Percentiles rank a stretch among this genome's conserved stretches.
phyloP scores from a whole-genome alignment of 1,140 invertebrate species.

The Zaprionus tsacasi region DNA sequence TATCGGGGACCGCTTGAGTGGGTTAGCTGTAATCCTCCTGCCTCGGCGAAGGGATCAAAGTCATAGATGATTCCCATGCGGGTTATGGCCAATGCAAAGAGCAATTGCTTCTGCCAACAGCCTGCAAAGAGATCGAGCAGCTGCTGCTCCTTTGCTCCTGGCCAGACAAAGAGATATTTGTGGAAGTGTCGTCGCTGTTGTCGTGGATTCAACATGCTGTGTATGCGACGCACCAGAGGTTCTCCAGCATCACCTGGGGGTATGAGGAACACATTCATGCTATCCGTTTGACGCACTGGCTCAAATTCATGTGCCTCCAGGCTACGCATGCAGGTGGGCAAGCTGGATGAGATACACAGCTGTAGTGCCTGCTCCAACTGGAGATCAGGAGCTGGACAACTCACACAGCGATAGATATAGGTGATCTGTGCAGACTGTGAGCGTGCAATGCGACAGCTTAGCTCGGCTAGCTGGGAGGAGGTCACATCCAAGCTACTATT shows the following conservation, averaged over 20 bases:
- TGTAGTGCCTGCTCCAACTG: slow-evolving; percentile 45
- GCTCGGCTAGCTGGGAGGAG: slow-evolving; percentile 22
- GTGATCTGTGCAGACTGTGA: slow-evolving; percentile 47
- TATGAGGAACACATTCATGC: slow-evolving; percentile 66
- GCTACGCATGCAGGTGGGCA: slow-evolving; percentile 49
- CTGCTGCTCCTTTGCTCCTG: slow-evolving; percentile 33
- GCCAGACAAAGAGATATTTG: slow-evolving; percentile 76
- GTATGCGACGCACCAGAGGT: slow-evolving; percentile 48
- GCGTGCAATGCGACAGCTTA: slow-evolving; percentile 49
- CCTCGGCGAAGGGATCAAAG: slow-evolving; percentile 68
- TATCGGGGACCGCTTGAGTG: not conserved
- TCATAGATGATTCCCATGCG: slow-evolving; percentile 46
- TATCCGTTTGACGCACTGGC: slow-evolving; percentile 55
- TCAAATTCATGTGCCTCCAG: slow-evolving; percentile 52
- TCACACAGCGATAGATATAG: slow-evolving; percentile 67
- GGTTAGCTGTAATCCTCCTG: slow-evolving; percentile 46
- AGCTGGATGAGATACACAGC: slow-evolving; percentile 41
- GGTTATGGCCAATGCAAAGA: slow-evolving; percentile 63
- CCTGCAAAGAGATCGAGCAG: slow-evolving; percentile 47
- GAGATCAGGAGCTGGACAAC: slow-evolving; percentile 17
- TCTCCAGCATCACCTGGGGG: slow-evolving; percentile 25
- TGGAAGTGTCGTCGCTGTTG: slow-evolving; percentile 63
- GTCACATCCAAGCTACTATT: not conserved
- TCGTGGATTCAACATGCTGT: slow-evolving; percentile 63
- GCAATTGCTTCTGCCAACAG: slow-evolving; percentile 59